Percentiles rank a stretch among this genome's conserved stretches.
These are phyloP conservation scores for Nannospalax galili DNA, from an alignment of 2,113 vertebrate species.

Conservation along the genomic window DNA sequence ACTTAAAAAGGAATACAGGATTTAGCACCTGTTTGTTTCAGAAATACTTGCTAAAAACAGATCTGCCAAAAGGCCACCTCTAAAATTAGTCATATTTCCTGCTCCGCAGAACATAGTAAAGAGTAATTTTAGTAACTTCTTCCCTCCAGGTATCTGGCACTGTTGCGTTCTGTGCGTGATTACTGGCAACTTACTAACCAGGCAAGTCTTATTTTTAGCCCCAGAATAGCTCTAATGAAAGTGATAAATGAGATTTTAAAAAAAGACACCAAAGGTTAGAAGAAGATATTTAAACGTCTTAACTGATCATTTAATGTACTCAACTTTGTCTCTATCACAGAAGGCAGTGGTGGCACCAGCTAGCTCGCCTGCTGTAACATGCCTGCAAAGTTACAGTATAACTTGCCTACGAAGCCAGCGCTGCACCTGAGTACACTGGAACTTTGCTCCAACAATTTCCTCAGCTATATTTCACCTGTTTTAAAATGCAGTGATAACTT, in stretches of 20 bases:
- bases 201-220: constrained; percentile 48
- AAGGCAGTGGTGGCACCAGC: not conserved
- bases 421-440: rapidly evolving
- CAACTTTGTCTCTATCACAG: not conserved
- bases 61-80: constrained; percentile 79
- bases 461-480: not conserved
- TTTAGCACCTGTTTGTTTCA: constrained; percentile 73
- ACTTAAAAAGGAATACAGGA: constrained; percentile 58
- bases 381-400: no score
- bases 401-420: not conserved
- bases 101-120: constrained; percentile 72
- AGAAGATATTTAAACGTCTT: constrained; percentile 3
- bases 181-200: constrained; percentile 74
- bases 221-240: constrained; percentile 75
- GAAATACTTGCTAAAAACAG: constrained; percentile 76
- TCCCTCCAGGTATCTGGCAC: constrained; percentile 74
- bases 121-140: constrained; percentile 83
- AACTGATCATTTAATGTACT: not conserved
- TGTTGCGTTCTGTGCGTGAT: constrained; percentile 58
- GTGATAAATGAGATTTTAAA: constrained; percentile 52
- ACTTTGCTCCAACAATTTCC: not conserved
- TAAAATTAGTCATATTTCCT: constrained; percentile 82
- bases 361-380: not conserved
- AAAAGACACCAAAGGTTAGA: not conserved
- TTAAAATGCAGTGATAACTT: not conserved